These are phyloP conservation scores for Oostethus manadensis DNA, from an alignment of 2,113 vertebrate species.

Conservation along the genomic window DNA sequence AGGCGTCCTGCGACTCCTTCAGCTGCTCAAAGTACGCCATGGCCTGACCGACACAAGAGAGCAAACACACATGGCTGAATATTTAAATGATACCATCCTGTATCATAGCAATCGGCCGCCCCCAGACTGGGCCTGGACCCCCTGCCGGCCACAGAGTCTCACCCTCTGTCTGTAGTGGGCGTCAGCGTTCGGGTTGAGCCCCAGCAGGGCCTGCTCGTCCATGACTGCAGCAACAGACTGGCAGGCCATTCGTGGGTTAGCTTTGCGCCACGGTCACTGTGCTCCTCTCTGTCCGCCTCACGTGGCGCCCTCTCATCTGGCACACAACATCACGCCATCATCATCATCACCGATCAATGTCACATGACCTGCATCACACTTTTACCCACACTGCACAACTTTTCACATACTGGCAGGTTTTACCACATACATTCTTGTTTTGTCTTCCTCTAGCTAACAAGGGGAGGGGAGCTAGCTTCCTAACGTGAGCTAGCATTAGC, in stretches of 20 bases:
- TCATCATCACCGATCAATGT: neutral
- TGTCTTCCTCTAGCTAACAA: too few species aligned
- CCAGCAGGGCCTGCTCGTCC: slow-evolving; percentile 98
- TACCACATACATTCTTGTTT: too few species aligned
- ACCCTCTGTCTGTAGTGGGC: slow-evolving; percentile 92
- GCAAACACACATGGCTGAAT: too few species aligned
- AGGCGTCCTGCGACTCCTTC: slow-evolving; percentile 93
- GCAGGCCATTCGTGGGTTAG: slow-evolving; percentile 75
- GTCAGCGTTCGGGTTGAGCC: slow-evolving; percentile 94
- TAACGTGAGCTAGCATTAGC: slow-evolving; percentile 28
- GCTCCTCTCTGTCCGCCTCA: slow-evolving; percentile 66
- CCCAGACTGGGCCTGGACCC: too few species aligned
- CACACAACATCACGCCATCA: neutral
- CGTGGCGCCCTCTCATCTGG: slow-evolving; percentile 78
- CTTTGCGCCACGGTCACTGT: slow-evolving; percentile 61
- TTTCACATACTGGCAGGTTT: too few species aligned
- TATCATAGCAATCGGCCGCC: too few species aligned
- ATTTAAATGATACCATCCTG: too few species aligned
- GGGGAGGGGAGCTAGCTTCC: neutral
- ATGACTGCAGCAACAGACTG: slow-evolving; percentile 78
- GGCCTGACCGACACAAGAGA: slow-evolving; percentile 70
- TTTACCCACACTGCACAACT: slow-evolving; percentile 5
- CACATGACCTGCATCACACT: neutral
- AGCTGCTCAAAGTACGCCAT: slow-evolving; percentile 95
- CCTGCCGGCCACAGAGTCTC: slow-evolving; percentile 43